Conservation (phyloP, 2,113 vertebrate genomes). For the Ochotona princeps region DNA sequence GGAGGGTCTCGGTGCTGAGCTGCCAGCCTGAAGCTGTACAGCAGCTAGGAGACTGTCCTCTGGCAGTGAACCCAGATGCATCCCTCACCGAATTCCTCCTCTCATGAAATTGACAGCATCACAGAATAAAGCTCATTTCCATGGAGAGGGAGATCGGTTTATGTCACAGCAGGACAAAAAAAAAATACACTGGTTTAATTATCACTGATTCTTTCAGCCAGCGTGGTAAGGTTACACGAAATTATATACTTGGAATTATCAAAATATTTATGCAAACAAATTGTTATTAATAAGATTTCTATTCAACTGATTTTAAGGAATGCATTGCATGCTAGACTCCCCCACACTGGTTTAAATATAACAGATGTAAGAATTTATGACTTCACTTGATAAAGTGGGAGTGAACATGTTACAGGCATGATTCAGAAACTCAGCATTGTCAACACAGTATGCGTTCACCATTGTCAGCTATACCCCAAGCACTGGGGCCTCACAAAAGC, state of each 20-base stretch:
- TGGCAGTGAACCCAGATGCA: neutral
- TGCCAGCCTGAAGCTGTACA: neutral
- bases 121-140: neutral
- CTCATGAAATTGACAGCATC: neutral
- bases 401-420: neutral
- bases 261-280: neutral
- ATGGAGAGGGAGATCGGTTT: accelerated
- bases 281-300: neutral
- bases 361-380: neutral
- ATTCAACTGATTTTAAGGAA: neutral
- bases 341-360: neutral
- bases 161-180: neutral
- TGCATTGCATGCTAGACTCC: neutral
- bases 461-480: neutral
- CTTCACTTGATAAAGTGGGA: neutral
- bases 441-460: neutral
- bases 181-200: neutral
- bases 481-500: neutral
- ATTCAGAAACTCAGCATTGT: neutral
- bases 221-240: neutral
- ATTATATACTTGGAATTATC: neutral
- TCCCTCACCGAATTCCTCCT: neutral
- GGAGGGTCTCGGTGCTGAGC: neutral
- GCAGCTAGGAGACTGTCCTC: accelerated
- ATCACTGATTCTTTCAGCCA: neutral